Evolutionary conservation across 2,888 invertebrate species (phyloP), one percentile per base, ranked within the genome.

Genomic region (Eudemis profundana): DNA sequence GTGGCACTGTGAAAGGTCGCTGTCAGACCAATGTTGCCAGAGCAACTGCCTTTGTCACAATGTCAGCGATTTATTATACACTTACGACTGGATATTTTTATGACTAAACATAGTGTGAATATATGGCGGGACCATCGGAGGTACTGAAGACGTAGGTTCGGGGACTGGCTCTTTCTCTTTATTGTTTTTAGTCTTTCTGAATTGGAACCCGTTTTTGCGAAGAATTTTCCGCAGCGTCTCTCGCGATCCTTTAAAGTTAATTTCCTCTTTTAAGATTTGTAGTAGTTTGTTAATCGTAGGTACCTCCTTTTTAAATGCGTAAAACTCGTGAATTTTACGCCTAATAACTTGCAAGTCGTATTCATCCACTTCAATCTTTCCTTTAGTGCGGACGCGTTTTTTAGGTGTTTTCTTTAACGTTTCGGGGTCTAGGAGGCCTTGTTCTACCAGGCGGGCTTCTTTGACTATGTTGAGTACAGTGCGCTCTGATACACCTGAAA

Each of bases 321-420:
- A 91, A 72, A 91, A 91, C 70, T 91, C 91, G n/a, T 91, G 90
- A 29, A 91, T 90, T 71, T 90, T 90, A 53, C 90, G 77, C 40
- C 89, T 74, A 15, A 91, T 91, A 0, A 91, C 89, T 80, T 89
- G 89, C 27, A 91, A 75, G 67, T 91, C 90, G 70, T 86, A 90
- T 69, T 91, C 90, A 44, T 88, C 90, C 0, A 91, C 89, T 75
- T 91, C 91, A 63, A 91, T 91, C 72, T 87, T 89, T 15, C 91
- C 91, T 75, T 90, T 91, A 1, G 90, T 90, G 36, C 91, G 73
- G 2, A 90, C 85, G 40, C 91, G 80, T 75, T 90, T 91, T 67
- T 90, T 91, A 0, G 90, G 89, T 7, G 86, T 77, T 69, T 86
- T 87, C 71, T 87, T 89, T n/a, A 90, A 71, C 1, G 86, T 85